These are phyloP conservation scores for Acromyrmex heyeri DNA, from an alignment of 1,140 invertebrate species.

Conservation along the genomic window DNA sequence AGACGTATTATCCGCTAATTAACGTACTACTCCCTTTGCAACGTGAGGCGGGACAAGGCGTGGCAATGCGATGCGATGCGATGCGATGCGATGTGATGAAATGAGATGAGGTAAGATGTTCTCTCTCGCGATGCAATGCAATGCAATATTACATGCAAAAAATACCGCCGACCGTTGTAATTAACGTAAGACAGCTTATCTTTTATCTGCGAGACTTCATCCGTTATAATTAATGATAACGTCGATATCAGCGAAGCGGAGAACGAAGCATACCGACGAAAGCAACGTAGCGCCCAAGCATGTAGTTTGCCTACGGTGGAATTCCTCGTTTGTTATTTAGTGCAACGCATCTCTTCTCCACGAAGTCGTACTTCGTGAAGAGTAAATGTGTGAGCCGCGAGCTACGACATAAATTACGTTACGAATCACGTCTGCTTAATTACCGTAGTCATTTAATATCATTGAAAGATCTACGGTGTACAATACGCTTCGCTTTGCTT, in stretches of 20 bases:
- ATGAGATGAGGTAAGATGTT: too few relatives aligned
- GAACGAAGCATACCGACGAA: neutral
- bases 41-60: neutral
- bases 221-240: slow-evolving; percentile 45
- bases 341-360: slow-evolving; percentile 21
- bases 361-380: slow-evolving; percentile 17
- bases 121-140: neutral
- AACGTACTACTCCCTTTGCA: neutral
- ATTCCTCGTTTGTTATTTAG: slow-evolving; percentile 57
- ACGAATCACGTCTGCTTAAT: slow-evolving; percentile 42
- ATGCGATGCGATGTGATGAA: neutral
- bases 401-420: slow-evolving; percentile 37
- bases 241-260: slow-evolving; percentile 35
- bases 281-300: neutral
- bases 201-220: slow-evolving; percentile 21
- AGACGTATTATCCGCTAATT: slow-evolving; percentile 30
- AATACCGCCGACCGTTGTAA: slow-evolving; percentile 17
- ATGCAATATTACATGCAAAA: neutral
- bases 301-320: neutral
- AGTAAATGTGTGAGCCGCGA: slow-evolving; percentile 36
- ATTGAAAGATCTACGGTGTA: slow-evolving; percentile 36
- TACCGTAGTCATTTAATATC: slow-evolving; percentile 55
- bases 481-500: neutral
- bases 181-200: slow-evolving; percentile 22
- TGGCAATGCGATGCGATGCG: neutral